Percentiles rank a stretch among this genome's conserved stretches.
Conservation (phyloP, 1,140 invertebrate species). For the Euwallacea fornicatus region DNA sequence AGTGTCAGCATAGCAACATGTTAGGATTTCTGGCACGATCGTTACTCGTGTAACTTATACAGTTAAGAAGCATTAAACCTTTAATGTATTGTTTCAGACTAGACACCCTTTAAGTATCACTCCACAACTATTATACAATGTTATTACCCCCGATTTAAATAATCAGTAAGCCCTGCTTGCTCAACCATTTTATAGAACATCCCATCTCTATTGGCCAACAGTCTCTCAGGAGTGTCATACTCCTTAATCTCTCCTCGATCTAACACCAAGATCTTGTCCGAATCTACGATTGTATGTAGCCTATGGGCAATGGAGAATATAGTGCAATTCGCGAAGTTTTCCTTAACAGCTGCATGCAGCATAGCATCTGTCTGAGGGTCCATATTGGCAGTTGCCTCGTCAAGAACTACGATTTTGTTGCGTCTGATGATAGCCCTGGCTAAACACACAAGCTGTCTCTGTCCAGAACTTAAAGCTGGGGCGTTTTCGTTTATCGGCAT, state of each 20-base stretch:
- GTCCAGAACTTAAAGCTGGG: conserved; percentile 74
- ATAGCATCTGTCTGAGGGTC: conserved; percentile 71
- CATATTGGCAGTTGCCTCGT: conserved; percentile 74
- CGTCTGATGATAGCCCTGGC: conserved; percentile 73
- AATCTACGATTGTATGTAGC: conserved; percentile 78
- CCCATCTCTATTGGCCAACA: conserved; percentile 61
- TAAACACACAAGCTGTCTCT: conserved; percentile 78
- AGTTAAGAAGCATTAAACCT: too few relatives aligned
- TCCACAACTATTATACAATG: too few relatives aligned
- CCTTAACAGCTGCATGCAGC: conserved; percentile 72
- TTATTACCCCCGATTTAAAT: conserved; percentile 14
- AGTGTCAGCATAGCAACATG: too few relatives aligned
- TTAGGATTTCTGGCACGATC: too few relatives aligned
- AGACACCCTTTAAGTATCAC: too few relatives aligned
- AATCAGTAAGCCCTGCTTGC: conserved; percentile 53
- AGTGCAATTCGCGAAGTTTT: conserved; percentile 73
- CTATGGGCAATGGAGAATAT: conserved; percentile 86
- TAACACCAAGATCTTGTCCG: conserved; percentile 64
- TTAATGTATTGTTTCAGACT: too few relatives aligned
- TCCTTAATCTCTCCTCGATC: conserved; percentile 64
- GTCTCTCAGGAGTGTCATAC: conserved; percentile 64
- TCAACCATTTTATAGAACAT: conserved; percentile 65
- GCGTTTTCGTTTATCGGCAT: conserved; percentile 64
- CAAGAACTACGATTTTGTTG: conserved; percentile 77
- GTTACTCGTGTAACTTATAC: too few relatives aligned